Percentiles rank a stretch among this genome's conserved stretches.
Conservation (phyloP, 2,113 vertebrate genomes). For the Phocoena sinus region DNA sequence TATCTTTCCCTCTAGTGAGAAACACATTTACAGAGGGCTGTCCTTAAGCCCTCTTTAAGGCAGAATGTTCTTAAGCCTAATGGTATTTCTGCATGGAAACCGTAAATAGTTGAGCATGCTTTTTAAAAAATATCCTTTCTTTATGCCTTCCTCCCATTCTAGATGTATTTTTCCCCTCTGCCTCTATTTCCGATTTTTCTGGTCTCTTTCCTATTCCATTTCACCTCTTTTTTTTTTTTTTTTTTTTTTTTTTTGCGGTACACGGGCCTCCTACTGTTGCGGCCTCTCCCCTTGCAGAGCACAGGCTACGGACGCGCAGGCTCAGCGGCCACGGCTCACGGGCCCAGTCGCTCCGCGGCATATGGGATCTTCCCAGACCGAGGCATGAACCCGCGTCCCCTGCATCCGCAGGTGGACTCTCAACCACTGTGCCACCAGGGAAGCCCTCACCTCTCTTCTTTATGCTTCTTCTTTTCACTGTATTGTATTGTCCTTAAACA, state of each 20-base stretch:
- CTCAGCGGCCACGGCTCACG: no score
- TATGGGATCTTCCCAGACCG: no score
- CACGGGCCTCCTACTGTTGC: no score
- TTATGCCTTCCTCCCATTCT: not conserved
- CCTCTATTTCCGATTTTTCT: not conserved
- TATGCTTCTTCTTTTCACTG: not conserved
- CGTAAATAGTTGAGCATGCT: not conserved
- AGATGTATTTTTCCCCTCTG: not conserved
- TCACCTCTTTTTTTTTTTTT: not conserved
- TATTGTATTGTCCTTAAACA: not conserved
- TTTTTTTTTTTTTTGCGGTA: not conserved
- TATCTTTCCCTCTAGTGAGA: slow-evolving; percentile 14
- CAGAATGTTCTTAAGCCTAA: not conserved
- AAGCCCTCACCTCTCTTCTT: not conserved
- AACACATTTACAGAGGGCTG: slow-evolving; percentile 2
- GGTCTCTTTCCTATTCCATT: not conserved
- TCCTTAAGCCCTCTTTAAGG: not conserved
- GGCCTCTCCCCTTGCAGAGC: no score
- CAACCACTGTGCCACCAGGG: no score
- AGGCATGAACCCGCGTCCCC: no score
- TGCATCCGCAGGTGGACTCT: no score
- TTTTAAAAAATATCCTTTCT: not conserved
- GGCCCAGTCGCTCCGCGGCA: no score
- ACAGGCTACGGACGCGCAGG: no score
- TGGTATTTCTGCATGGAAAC: not conserved